Base-by-base conservation (phyloP, 2,888 invertebrate genomes). In the Phyllotreta cruciferae region DNA sequence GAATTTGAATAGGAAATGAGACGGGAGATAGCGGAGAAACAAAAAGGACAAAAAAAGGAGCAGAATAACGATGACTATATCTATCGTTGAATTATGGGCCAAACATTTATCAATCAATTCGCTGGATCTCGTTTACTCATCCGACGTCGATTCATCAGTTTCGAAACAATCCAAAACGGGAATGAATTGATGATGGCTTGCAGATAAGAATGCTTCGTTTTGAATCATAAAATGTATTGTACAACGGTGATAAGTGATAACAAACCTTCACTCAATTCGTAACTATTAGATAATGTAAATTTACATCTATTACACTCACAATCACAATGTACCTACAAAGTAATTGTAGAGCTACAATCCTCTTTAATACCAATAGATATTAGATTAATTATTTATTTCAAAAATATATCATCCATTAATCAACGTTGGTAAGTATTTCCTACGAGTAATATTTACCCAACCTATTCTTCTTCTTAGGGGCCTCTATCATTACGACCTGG, bases 81-180 rank as follows among this genome's bases (percentile, higher is more conserved):
- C 70, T 68, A 70, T 69, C 65, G 53, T 62, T 70, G 71, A 71
- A 71, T 70, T 71, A 73, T 73, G 66, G 69, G 62, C 61, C 69
- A 49, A 65, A 68, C 69, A 73, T 71, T 74, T 73, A 73, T 72
- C 71, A 67, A 68, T 71, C 70, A 72, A 72, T 73, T 71, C 69
- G 60, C 65, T 67, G 65, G 69, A 64, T 69, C 68, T 67, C 71
- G 71, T 73, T 66, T 70, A 70, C 66, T 68, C 65, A 64, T 69
- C 66, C 69, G 63, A 70, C 66, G 68, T 69, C 72, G 70, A 71
- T 72, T 71, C 72, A 72, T 73, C 72, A 72, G 70, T 53, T 67
- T 69, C 56, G 63, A 66, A 73, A 73, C 71, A 71, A 70, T 69
- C 70, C 65, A 67, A 54, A 60, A 49, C 64, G 65, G 66, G 55